Conservation (phyloP, 2,113 vertebrate species). For the Dascyllus trimaculatus region DNA sequence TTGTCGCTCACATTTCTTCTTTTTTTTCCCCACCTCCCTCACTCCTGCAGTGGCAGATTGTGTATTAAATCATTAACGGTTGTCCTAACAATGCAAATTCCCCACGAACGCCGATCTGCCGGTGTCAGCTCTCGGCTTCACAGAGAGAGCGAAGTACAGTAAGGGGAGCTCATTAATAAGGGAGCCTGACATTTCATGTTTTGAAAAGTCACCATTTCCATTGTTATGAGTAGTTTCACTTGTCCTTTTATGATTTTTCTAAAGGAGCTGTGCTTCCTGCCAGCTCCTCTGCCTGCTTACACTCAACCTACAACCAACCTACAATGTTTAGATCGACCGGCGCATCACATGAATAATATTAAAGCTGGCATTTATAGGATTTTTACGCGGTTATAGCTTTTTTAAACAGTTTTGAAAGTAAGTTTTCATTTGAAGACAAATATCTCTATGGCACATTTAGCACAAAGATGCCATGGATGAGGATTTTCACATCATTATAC, state of each 20-base stretch:
- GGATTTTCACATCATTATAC: no score
- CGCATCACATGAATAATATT: not conserved
- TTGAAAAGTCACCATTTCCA: conserved; percentile 25
- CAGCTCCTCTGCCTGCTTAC: not conserved
- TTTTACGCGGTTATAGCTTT: not conserved
- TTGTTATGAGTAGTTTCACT: conserved; percentile 14
- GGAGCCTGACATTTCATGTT: conserved; percentile 36
- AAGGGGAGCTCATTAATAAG: conserved; percentile 42
- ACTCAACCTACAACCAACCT: not conserved
- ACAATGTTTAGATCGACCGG: not conserved
- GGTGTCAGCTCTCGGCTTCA: conserved; percentile 19
- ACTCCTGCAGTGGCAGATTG: conserved; percentile 38
- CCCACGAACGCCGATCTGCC: conserved; percentile 25
- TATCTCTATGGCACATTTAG: no score
- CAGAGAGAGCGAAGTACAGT: conserved; percentile 21
- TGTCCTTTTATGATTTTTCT: conserved; percentile 12
- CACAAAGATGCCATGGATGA: no score
- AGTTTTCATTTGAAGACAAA: no score
- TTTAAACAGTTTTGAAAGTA: no score
- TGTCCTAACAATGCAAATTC: conserved; percentile 55
- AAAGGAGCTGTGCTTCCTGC: conserved; percentile 3
- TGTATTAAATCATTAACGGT: conserved; percentile 57
- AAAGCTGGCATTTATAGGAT: not conserved
- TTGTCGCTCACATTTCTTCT: conserved; percentile 18
- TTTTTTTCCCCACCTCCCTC: not conserved